Conservation (phyloP, 2,113 vertebrate species). For the Formicarius rufipectus region DNA sequence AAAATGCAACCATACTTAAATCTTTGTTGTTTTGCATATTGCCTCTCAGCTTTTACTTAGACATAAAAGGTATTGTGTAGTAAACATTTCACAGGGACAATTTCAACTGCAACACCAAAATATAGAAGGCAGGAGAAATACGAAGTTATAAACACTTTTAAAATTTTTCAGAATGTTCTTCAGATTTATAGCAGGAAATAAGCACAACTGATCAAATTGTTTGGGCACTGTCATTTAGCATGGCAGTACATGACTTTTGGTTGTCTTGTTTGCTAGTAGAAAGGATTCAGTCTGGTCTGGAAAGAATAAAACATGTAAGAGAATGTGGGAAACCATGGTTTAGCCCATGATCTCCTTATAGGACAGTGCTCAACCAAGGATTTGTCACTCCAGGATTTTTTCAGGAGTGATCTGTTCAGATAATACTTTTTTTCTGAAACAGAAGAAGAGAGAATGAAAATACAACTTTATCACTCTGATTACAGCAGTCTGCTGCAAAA, state of each 20-base stretch:
- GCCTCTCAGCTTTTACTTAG: neutral
- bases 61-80: neutral
- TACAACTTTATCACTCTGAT: neutral
- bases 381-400: neutral
- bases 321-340: neutral
- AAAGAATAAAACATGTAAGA: neutral
- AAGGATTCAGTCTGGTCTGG: neutral
- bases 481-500: neutral
- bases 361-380: neutral
- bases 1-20: neutral
- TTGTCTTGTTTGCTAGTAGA: neutral
- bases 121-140: neutral
- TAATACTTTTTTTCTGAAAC: neutral
- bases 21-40: neutral
- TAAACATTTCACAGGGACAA: neutral
- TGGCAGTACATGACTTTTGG: neutral
- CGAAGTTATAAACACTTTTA: neutral
- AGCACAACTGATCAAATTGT: neutral
- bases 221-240: neutral
- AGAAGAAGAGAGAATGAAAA: neutral
- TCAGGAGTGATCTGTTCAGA: neutral
- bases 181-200: neutral
- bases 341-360: neutral
- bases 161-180: neutral
- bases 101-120: neutral